These are phyloP conservation scores for Drosophila subobscura DNA, from an alignment of 1,140 invertebrate species.

Conservation along the genomic window DNA sequence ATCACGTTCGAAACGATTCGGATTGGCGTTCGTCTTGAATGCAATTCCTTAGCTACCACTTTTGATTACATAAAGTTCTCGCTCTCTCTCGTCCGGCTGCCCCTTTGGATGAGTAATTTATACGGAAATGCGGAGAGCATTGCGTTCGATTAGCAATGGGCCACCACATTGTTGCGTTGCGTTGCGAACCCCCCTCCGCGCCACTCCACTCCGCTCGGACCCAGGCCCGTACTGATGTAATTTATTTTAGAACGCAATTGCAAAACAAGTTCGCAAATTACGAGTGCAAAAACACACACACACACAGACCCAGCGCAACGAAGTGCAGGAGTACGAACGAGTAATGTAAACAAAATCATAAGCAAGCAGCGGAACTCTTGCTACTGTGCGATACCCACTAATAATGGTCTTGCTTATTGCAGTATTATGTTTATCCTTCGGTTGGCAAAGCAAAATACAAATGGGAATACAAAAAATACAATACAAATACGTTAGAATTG, in stretches of 20 bases:
- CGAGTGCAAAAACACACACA: conserved; percentile 11
- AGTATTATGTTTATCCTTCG: no score
- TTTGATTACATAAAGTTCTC: conserved; percentile 4
- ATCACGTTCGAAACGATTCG: conserved; percentile 20
- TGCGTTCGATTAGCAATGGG: conserved; percentile 60
- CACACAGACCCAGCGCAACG: conserved; percentile 19
- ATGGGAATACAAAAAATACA: no score
- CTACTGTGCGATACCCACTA: no score
- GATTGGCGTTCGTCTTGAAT: conserved; percentile 17
- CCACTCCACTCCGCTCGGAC: conserved; percentile 1
- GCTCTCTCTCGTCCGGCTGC: neutral
- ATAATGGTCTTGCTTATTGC: no score
- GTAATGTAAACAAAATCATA: conserved; percentile 18
- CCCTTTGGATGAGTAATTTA: conserved; percentile 49
- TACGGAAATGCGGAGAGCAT: conserved; percentile 57
- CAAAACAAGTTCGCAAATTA: conserved; percentile 60
- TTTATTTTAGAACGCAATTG: conserved; percentile 77
- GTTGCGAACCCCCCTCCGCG: neutral
- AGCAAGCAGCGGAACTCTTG: no score
- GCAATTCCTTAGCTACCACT: neutral
- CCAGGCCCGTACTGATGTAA: conserved; percentile 52
- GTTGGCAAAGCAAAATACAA: no score
- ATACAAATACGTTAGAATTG: no score
- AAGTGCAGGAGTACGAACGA: conserved; percentile 44
- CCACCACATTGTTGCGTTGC: conserved; percentile 44